phyloP scores from a whole-genome alignment of 2,797 vertebrate species.

The Chaunax sp. region DNA sequence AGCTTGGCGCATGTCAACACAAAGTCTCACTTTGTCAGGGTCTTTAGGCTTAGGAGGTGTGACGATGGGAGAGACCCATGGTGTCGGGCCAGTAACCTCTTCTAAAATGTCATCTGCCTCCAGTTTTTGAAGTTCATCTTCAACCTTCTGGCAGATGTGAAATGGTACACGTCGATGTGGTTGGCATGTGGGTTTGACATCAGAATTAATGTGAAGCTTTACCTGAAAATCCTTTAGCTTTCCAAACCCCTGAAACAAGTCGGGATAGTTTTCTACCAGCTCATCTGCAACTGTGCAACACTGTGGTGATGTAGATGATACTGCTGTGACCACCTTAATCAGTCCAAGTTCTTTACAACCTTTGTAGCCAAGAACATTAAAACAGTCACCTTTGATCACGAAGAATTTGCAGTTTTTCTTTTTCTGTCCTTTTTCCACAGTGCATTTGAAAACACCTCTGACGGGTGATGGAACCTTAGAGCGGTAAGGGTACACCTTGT shows the following conservation, averaged over 20 bases:
- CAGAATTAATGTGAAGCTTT: slow-evolving; percentile 42
- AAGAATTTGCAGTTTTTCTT: not conserved
- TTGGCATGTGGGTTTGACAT: slow-evolving; percentile 28
- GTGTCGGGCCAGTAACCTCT: slow-evolving; percentile 17
- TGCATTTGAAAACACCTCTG: not conserved
- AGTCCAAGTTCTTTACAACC: not conserved
- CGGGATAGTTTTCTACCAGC: not conserved
- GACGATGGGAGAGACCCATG: slow-evolving; percentile 37
- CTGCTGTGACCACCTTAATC: not conserved
- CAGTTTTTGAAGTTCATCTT: slow-evolving; percentile 28
- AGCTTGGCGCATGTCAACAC: slow-evolving; percentile 29
- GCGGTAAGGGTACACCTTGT: no score
- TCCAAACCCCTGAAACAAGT: not conserved
- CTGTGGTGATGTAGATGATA: not conserved
- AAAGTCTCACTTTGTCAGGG: slow-evolving; percentile 37
- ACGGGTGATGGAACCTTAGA: no score
- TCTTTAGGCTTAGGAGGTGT: slow-evolving; percentile 37
- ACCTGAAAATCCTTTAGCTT: slow-evolving; percentile 41
- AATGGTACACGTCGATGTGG: slow-evolving; percentile 30
- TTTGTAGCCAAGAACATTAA: not conserved
- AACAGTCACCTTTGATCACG: not conserved
- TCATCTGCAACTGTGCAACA: not conserved
- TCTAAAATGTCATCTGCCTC: slow-evolving; percentile 41
- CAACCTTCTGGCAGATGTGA: slow-evolving; percentile 25
- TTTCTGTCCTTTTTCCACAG: not conserved